A percentile compares a stretch with the other conserved stretches of the same genome.
phyloP scores from a whole-genome alignment of 92 coral and sea anemone species.

The Phenganax subtilis region DNA sequence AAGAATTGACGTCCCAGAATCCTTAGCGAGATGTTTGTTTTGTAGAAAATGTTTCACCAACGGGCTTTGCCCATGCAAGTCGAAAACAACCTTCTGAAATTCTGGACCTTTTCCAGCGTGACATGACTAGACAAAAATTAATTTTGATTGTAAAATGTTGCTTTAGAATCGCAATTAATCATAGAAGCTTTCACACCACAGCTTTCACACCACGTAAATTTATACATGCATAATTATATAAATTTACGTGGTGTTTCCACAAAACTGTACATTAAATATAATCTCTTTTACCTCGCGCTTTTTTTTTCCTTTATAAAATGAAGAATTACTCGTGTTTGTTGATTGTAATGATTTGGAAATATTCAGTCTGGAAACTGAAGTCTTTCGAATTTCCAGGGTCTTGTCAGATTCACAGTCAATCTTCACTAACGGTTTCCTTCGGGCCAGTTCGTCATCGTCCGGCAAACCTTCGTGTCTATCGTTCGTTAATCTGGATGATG shows the following conservation, averaged over 20 bases:
- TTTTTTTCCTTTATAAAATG: neutral
- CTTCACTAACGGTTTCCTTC: neutral
- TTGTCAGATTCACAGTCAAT: neutral
- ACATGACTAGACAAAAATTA: conserved; percentile 62
- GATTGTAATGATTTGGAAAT: conserved; percentile 23
- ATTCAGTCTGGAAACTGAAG: conserved; percentile 2
- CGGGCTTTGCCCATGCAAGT: conserved; percentile 91
- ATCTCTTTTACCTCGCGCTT: conserved; percentile 19
- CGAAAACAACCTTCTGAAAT: conserved; percentile 84
- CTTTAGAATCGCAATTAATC: neutral
- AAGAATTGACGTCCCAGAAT: conserved; percentile 88
- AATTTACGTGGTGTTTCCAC: no score
- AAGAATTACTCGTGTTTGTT: conserved; percentile 14
- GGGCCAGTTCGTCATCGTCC: neutral
- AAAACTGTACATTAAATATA: neutral
- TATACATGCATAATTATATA: no score
- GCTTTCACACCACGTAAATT: no score
- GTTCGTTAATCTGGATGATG: neutral
- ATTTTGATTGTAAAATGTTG: neutral
- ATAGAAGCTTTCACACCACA: neutral
- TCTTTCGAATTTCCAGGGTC: neutral
- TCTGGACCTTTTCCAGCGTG: conserved; percentile 92
- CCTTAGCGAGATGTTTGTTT: conserved; percentile 80
- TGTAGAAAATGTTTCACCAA: conserved; percentile 84
- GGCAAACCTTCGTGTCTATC: neutral